Percentiles rank a stretch among this genome's conserved stretches.
These are phyloP conservation scores for Harlomillsia oculata DNA, from an alignment of 1,140 invertebrate species.

Conservation along the genomic window DNA sequence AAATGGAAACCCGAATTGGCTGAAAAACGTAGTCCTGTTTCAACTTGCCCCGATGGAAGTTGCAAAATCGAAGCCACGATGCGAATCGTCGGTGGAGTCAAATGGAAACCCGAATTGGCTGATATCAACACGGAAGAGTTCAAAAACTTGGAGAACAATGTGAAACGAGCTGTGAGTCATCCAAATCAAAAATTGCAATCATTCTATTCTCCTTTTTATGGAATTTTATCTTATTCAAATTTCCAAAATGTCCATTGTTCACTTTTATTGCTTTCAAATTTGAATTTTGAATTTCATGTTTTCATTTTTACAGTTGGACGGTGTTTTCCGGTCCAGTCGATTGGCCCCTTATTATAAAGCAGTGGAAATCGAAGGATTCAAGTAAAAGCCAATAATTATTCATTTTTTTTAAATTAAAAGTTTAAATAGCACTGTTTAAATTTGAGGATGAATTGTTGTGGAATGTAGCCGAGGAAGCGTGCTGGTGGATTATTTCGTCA, in stretches of 20 bases:
- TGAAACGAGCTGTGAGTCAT: conserved; percentile 50
- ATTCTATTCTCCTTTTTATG: conserved; percentile 1
- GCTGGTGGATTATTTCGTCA: conserved; percentile 78
- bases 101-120: conserved; percentile 73
- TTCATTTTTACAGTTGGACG: conserved; percentile 58
- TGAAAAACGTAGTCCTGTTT: conserved; percentile 60
- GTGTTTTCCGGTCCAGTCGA: conserved; percentile 60
- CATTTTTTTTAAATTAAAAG: no score
- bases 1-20: conserved; percentile 74
- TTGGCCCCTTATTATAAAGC: conserved; percentile 72
- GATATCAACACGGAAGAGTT: conserved; percentile 77
- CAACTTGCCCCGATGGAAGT: conserved; percentile 67
- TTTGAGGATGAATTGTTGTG: no score
- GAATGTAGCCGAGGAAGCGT: conserved; percentile 61
- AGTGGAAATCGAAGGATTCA: conserved; percentile 76
- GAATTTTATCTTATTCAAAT: background rate
- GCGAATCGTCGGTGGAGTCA: conserved; percentile 60
- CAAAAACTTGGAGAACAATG: conserved; percentile 56
- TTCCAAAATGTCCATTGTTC: background rate
- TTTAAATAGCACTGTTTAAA: no score
- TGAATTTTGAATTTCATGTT: conserved; percentile 12
- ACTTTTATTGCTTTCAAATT: background rate
- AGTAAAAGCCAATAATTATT: conserved; percentile 43
- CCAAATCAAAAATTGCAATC: background rate
- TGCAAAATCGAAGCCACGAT: conserved; percentile 75